These are phyloP conservation scores for Didymodactylos carnosus DNA, from an alignment of 2,888 invertebrate species.

Conservation along the genomic window DNA sequence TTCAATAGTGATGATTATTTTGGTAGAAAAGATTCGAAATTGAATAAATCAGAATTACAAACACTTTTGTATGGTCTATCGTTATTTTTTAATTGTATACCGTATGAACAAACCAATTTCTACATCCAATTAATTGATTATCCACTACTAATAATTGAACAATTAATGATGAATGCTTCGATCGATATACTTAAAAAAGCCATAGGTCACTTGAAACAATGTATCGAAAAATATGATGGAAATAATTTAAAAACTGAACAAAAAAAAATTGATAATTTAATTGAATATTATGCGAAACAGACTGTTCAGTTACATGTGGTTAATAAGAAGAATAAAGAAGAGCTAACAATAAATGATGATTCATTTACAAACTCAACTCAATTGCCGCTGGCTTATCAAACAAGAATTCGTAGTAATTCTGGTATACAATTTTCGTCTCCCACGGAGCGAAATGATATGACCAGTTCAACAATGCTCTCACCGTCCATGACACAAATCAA, in stretches of 20 bases:
- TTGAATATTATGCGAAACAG: not conserved
- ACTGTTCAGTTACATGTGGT: not conserved
- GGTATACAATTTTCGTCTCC: no score
- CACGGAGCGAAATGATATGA: no score
- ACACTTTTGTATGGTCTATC: not conserved
- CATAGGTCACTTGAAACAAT: not conserved
- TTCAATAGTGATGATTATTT: not conserved
- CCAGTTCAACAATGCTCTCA: no score
- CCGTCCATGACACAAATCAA: no score
- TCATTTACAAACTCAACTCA: no score
- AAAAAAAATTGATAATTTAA: not conserved
- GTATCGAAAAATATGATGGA: not conserved
- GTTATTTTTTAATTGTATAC: not conserved
- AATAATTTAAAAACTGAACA: not conserved
- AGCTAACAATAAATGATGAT: no score
- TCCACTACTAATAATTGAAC: slow-evolving; percentile 60
- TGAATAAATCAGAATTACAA: not conserved
- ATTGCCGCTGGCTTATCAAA: no score
- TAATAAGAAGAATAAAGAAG: no score
- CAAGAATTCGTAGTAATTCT: no score
- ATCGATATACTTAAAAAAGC: slow-evolving; percentile 18
- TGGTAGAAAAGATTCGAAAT: not conserved
- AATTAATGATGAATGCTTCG: slow-evolving; percentile 58
- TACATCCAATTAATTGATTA: slow-evolving; percentile 26
- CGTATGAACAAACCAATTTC: not conserved